Conservation (phyloP, 2,888 invertebrate species). For the Alloscopus bannaensis region DNA sequence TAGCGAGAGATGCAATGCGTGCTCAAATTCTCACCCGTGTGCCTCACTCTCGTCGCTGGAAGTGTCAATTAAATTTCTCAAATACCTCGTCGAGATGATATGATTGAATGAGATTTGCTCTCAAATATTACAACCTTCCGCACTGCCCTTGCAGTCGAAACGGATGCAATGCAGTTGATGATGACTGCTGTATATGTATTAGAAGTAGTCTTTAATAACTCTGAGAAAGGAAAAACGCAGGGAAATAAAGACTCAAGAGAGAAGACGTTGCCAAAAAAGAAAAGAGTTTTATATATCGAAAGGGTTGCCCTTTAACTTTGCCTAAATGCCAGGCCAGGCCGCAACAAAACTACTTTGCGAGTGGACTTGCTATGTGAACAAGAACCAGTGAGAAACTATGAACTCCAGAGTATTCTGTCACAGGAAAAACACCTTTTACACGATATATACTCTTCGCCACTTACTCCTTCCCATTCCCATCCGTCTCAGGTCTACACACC, state of each 20-base stretch:
- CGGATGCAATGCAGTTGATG: constrained; percentile 36
- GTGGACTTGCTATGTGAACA: constrained; percentile 57
- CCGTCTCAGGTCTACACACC: too few relatives aligned
- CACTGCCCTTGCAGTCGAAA: constrained; percentile 20
- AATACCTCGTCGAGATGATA: constrained; percentile 22
- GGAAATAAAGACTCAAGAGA: background rate
- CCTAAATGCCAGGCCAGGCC: constrained; percentile 41
- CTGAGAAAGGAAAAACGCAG: background rate
- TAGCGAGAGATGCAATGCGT: constrained; percentile 31
- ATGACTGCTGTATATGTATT: constrained; percentile 34
- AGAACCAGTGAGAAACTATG: constrained; percentile 64
- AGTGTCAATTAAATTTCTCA: background rate
- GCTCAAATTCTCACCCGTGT: constrained; percentile 14
- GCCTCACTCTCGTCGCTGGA: constrained; percentile 6
- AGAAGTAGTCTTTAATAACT: background rate
- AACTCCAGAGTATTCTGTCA: constrained; percentile 65
- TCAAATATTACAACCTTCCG: background rate
- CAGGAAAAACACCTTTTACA: constrained; percentile 59
- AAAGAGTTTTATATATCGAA: constrained; percentile 34
- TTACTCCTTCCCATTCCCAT: constrained; percentile 20
- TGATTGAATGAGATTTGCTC: constrained; percentile 28
- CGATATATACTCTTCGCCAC: constrained; percentile 35
- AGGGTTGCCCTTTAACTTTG: constrained; percentile 58
- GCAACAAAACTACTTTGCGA: too few relatives aligned
- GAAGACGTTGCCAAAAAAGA: constrained; percentile 18